These are phyloP conservation scores for Pachypeltis micranthus DNA, from an alignment of 1,140 invertebrate genomes.

Conservation along the genomic window DNA sequence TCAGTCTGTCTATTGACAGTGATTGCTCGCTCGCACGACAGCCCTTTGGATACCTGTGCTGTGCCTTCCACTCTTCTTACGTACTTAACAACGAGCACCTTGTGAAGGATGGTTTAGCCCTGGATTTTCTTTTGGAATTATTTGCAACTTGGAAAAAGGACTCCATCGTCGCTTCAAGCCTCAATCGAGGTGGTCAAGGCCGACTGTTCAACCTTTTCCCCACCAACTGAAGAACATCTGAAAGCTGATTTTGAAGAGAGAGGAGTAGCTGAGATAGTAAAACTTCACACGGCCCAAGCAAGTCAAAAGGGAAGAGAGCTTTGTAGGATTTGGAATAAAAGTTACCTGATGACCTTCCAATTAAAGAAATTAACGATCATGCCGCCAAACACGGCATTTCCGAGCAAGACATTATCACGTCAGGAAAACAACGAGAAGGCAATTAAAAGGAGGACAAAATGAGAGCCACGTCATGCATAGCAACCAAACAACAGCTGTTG, in stretches of 20 bases:
- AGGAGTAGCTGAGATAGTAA: slow-evolving; percentile 75
- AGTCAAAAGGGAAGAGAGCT: slow-evolving; percentile 72
- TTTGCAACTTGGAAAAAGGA: slow-evolving; percentile 85
- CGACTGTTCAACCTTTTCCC: slow-evolving; percentile 88
- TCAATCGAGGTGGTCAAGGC: slow-evolving; percentile 82
- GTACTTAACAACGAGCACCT: slow-evolving; percentile 59
- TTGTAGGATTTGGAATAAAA: slow-evolving; percentile 62
- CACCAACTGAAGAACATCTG: slow-evolving; percentile 77
- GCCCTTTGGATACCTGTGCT: slow-evolving; percentile 70
- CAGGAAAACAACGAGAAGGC: no score
- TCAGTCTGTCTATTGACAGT: no score
- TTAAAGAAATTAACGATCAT: slow-evolving; percentile 76
- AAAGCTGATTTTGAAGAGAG: slow-evolving; percentile 70
- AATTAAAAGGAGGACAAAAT: no score
- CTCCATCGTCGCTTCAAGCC: slow-evolving; percentile 64
- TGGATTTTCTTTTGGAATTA: slow-evolving; percentile 85
- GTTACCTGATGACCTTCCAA: slow-evolving; percentile 65
- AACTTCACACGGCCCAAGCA: slow-evolving; percentile 79
- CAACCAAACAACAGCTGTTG: no score
- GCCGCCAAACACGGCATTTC: slow-evolving; percentile 66
- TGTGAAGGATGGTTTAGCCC: slow-evolving; percentile 85
- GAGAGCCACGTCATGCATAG: no score
- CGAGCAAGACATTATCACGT: slow-evolving; percentile 77
- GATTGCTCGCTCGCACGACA: slow-evolving; percentile 85
- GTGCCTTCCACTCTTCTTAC: slow-evolving; percentile 42